Percentiles rank a stretch among this genome's conserved stretches.
phyloP scores from a whole-genome alignment of 2,113 vertebrate species.

The Pungitius pungitius region DNA sequence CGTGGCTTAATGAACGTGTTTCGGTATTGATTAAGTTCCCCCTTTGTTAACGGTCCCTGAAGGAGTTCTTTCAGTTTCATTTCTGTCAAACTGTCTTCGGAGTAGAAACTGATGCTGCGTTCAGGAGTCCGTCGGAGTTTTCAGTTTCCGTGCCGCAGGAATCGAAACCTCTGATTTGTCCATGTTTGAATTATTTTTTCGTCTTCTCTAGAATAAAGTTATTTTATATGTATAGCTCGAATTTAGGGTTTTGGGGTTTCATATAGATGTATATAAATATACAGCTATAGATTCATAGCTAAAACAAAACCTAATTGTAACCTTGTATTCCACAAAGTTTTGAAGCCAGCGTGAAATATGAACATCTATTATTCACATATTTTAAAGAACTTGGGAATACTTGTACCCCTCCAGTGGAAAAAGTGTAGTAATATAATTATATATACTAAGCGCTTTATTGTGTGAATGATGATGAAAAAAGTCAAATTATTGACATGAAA shows the following conservation, averaged over 20 bases:
- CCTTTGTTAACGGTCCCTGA: conserved; percentile 6
- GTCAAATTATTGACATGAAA: background rate
- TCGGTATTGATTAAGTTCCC: accelerated
- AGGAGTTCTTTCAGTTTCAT: conserved; percentile 21
- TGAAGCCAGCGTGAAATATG: background rate
- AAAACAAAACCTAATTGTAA: background rate
- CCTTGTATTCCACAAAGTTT: background rate
- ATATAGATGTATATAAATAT: too few relatives aligned
- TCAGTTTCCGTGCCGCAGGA: background rate
- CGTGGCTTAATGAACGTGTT: accelerated
- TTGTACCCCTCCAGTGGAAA: background rate
- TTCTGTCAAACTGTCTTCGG: background rate
- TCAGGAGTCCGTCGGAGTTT: conserved; percentile 6
- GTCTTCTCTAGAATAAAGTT: too few relatives aligned
- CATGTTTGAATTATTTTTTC: background rate
- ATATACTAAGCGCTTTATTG: background rate
- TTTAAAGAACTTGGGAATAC: background rate
- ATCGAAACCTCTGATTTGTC: background rate
- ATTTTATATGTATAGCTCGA: too few relatives aligned
- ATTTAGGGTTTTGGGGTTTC: too few relatives aligned
- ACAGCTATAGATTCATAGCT: background rate
- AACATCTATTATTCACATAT: background rate
- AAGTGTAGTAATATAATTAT: background rate
- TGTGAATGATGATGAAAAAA: background rate
- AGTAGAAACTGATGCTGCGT: conserved; percentile 50